These are phyloP conservation scores for Drosophila murphyi DNA, from an alignment of 1,140 invertebrate genomes.

Conservation along the genomic window DNA sequence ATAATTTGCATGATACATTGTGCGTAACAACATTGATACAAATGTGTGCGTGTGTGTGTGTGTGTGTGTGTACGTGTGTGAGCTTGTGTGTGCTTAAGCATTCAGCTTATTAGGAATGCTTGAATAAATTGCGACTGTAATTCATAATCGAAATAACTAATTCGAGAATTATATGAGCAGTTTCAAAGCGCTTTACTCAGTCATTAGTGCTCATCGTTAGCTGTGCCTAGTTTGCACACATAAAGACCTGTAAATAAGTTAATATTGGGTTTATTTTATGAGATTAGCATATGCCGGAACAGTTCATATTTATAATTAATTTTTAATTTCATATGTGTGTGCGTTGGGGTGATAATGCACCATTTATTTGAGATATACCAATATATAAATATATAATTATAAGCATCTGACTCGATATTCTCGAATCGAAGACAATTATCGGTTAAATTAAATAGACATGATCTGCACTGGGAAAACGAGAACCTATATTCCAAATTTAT, in stretches of 20 bases:
- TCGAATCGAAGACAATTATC: too few relatives aligned
- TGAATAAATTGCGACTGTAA: slow-evolving; percentile 67
- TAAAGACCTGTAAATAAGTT: slow-evolving; percentile 12
- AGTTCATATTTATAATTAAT: slow-evolving; percentile 39
- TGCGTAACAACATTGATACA: slow-evolving; percentile 29
- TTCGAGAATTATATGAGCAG: slow-evolving; percentile 47
- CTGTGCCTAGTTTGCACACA: slow-evolving; percentile 37
- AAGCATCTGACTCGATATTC: not conserved
- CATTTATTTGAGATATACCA: slow-evolving; percentile 18
- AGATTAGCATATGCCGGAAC: slow-evolving; percentile 35
- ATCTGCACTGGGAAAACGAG: too few relatives aligned
- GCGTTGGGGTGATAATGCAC: not conserved
- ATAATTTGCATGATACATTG: slow-evolving; percentile 57
- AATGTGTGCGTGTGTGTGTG: slow-evolving; percentile 23
- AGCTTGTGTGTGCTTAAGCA: slow-evolving; percentile 14
- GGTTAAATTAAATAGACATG: too few relatives aligned
- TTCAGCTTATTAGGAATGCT: slow-evolving; percentile 66
- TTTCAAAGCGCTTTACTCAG: slow-evolving; percentile 53
- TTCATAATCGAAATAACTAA: slow-evolving; percentile 59
- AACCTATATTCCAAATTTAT: too few relatives aligned
- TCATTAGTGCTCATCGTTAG: slow-evolving; percentile 41
- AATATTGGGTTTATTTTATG: slow-evolving; percentile 17
- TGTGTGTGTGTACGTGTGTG: not conserved
- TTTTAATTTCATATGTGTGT: slow-evolving; percentile 7
- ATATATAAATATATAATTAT: slow-evolving; percentile 2